A percentile compares a stretch with the other conserved stretches of the same genome.
phyloP scores from a whole-genome alignment of 2,888 invertebrate genomes.

The Polymixis flavicincta region DNA sequence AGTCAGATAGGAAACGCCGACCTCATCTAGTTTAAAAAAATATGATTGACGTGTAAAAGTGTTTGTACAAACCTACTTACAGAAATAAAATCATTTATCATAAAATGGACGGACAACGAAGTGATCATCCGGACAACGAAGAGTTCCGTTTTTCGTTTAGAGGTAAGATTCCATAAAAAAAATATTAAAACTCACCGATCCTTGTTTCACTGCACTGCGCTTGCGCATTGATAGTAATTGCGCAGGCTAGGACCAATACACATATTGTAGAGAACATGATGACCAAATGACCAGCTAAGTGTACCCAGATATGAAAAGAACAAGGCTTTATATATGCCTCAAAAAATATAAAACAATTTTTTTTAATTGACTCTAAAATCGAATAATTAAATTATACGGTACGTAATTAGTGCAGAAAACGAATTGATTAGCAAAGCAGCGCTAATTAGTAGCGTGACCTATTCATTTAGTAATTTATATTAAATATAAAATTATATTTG shows the following conservation, averaged over 20 bases:
- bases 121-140: too few relatives aligned
- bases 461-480: conserved; percentile 11
- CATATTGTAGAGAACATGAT: conserved; percentile 20
- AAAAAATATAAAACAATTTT: neutral
- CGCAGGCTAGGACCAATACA: conserved; percentile 24
- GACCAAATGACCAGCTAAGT: conserved; percentile 29
- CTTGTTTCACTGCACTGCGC: neutral
- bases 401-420: conserved; percentile 20
- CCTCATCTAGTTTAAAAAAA: too few relatives aligned
- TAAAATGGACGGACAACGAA: too few relatives aligned
- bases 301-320: conserved; percentile 3
- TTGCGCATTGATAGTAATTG: conserved; percentile 18
- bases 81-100: too few relatives aligned
- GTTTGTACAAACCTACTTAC: too few relatives aligned
- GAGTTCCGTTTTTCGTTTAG: neutral
- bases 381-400: conserved; percentile 14
- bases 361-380: conserved; percentile 6
- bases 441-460: conserved; percentile 2
- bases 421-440: conserved; percentile 8
- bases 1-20: too few relatives aligned
- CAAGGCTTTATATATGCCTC: conserved; percentile 22
- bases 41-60: too few relatives aligned
- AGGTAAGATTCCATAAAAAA: neutral
- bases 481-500: neutral
- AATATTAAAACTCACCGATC: conserved; percentile 16